Base-by-base conservation (phyloP, 2,888 invertebrate species). In the Gastrophysa polygoni region DNA sequence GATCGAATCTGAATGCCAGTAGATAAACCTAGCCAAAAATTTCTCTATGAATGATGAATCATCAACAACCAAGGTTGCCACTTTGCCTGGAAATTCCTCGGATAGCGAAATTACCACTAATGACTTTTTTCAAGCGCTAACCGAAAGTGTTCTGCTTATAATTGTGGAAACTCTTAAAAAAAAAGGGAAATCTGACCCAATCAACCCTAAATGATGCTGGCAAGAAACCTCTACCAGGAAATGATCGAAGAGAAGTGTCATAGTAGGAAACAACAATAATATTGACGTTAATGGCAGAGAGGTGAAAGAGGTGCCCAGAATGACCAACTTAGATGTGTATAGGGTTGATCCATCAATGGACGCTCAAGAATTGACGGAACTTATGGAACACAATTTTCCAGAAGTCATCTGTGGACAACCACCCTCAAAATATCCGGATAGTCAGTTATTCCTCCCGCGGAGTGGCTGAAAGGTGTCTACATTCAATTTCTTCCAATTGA, bases 241-340 rank as follows among this genome's bases (percentile, higher is more conserved):
- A 47, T 20, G 49, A n/a, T 11, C n/a, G 7, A 28, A 21, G 49
- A 49, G 49, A 28, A 1, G 11, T 3, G 8, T 49, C 10, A 49
- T 49, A 49, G 49, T 49, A 16, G 49, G 28, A 28, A 49, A 28
- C 24, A 49, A 49, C 14, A 24, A n/a, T 49, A 49, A 10, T 49
- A 46, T 46, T 16, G 17, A 46, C 16, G 55, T 55, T 8, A 55
- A 55, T 55, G 46, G 28, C 10, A 55, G 29, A 55, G 44, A 28
- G 11, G 55, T 29, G n/a, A 55, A 55, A 24, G 55, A 46, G 16
- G 46, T 55, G 28, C 28, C 55, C 14, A 55, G 28, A 44, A 3
- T 55, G 21, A 24, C 55, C n/a, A 46, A 55, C 3, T 11, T 16
- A 55, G 46, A 55, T 55, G 55, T 55, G 46, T 55, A 21, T 16